Conservation (phyloP, 2,797 vertebrate genomes). For the Microhierax caerulescens region DNA sequence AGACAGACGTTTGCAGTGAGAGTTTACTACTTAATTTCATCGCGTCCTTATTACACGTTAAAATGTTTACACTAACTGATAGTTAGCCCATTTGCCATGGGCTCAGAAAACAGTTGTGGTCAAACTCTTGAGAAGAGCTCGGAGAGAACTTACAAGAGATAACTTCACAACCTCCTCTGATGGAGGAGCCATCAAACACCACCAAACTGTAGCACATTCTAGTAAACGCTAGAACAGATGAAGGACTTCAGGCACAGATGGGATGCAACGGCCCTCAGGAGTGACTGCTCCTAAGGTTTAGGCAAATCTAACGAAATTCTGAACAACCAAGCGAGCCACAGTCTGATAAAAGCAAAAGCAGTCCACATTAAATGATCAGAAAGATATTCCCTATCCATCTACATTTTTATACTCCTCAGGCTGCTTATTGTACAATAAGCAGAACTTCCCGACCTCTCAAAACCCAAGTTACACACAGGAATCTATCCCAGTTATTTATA, state of each 20-base stretch:
- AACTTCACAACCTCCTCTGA: background rate
- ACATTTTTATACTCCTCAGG: background rate
- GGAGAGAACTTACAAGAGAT: background rate
- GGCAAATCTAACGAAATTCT: background rate
- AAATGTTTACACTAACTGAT: background rate
- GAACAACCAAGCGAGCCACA: background rate
- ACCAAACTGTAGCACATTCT: background rate
- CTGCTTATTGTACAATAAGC: background rate
- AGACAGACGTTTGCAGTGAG: background rate
- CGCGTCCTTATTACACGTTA: background rate
- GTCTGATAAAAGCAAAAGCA: background rate
- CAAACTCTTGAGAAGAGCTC: background rate
- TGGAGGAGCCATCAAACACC: background rate
- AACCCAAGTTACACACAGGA: background rate
- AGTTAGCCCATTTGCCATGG: background rate
- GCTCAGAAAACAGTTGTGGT: background rate
- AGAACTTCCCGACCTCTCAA: background rate
- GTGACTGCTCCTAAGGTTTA: background rate
- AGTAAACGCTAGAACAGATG: background rate
- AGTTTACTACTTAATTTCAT: background rate
- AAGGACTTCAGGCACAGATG: background rate
- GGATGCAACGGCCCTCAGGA: background rate
- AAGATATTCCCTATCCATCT: background rate
- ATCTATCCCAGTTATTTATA: background rate
- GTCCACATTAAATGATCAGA: background rate